Conservation (phyloP, 1,140 invertebrate genomes). For the Mercenaria mercenaria region DNA sequence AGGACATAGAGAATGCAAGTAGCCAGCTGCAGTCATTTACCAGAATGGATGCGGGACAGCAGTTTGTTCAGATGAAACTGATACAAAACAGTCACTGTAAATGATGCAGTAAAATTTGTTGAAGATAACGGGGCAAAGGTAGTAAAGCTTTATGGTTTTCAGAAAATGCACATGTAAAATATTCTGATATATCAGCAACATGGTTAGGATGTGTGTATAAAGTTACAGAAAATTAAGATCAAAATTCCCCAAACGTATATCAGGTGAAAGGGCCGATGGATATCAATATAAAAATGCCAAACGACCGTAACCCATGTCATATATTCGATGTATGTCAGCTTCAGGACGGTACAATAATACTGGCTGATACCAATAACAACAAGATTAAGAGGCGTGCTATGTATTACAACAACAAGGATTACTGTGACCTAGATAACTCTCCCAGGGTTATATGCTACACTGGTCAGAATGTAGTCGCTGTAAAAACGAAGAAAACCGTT, state of each 20-base stretch:
- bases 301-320: not conserved
- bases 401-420: not conserved
- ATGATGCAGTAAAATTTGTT: not conserved
- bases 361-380: not conserved
- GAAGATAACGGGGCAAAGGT: not conserved
- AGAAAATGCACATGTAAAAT: not conserved
- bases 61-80: not conserved
- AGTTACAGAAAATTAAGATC: not conserved
- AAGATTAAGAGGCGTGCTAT: not conserved
- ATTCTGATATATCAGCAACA: not conserved
- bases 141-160: not conserved
- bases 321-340: conserved; percentile 23
- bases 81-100: not conserved
- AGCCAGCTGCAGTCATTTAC: not conserved
- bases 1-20: not conserved
- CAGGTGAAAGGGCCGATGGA: not conserved
- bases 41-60: not conserved
- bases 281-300: not conserved
- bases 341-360: not conserved
- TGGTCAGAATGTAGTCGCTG: not conserved
- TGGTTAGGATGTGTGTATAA: not conserved
- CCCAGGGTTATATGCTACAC: not conserved
- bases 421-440: not conserved
- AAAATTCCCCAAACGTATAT: not conserved
- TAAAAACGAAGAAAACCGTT: not conserved